phyloP scores from a whole-genome alignment of 2,888 invertebrate genomes.

The Schizaphis graminum region DNA sequence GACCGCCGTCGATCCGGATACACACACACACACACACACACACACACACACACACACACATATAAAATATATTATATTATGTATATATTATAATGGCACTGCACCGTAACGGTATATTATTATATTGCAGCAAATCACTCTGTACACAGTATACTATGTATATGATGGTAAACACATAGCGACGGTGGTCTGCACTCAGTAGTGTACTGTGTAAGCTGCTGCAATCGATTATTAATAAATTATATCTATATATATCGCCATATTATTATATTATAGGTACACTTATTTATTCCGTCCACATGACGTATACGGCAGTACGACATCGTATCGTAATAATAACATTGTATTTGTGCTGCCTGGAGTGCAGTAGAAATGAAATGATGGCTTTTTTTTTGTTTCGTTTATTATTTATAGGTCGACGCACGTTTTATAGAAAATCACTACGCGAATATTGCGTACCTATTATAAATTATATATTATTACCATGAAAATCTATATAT shows the following conservation, averaged over 20 bases:
- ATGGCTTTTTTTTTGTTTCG: background rate
- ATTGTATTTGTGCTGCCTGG: background rate
- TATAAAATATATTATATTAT: background rate
- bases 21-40: background rate
- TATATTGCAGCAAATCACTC: background rate
- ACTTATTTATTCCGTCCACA: background rate
- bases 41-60: background rate
- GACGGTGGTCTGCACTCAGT: background rate
- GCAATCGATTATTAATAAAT: background rate
- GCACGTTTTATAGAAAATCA: background rate
- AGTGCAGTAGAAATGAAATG: background rate
- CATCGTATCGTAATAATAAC: background rate
- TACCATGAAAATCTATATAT: background rate
- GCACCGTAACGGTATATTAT: conserved; percentile 29
- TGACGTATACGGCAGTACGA: background rate
- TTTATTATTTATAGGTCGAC: background rate
- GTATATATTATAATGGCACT: background rate
- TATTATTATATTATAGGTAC: background rate
- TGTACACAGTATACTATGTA: background rate
- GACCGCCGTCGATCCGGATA: conserved; percentile 16
- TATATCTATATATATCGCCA: background rate
- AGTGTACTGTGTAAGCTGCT: background rate
- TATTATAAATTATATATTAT: background rate
- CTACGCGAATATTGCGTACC: background rate
- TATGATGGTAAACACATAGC: background rate